These are phyloP conservation scores for Caenorhabditis angaria DNA, from an alignment of 2,888 invertebrate species.

Conservation along the genomic window DNA sequence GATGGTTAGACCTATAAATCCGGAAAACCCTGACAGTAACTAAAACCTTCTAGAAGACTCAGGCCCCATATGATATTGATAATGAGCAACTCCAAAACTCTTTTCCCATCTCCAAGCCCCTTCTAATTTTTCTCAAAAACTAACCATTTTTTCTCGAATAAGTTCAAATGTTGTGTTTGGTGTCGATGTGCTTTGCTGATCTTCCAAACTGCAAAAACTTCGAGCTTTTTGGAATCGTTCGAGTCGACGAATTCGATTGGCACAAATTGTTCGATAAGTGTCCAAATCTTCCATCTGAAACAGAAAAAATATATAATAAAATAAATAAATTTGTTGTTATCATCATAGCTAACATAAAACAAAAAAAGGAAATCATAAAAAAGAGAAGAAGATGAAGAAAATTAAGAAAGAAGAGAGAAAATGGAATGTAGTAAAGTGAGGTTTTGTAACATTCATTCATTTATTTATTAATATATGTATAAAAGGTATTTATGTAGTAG, in stretches of 20 bases:
- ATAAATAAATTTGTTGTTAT: neutral
- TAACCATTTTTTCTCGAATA: constrained; percentile 63
- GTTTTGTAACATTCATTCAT: constrained; percentile 41
- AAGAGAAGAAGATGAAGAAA: constrained; percentile 17
- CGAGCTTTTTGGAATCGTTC: constrained; percentile 69
- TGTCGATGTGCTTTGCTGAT: constrained; percentile 9
- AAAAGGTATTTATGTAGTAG: constrained; percentile 1
- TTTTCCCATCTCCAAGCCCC: neutral
- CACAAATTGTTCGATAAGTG: constrained; percentile 62
- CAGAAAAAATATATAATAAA: neutral
- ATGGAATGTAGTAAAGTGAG: constrained; percentile 11
- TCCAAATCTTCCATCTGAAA: constrained; percentile 54
- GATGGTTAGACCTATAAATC: too few relatives aligned
- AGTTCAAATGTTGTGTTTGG: constrained; percentile 49
- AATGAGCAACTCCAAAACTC: too few relatives aligned
- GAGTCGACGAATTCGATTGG: constrained; percentile 62
- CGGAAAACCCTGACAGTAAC: too few relatives aligned
- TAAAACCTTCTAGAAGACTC: too few relatives aligned
- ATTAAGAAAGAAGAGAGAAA: constrained; percentile 6
- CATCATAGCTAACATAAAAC: constrained; percentile 1
- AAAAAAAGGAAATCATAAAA: constrained; percentile 11
- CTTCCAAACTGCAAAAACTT: constrained; percentile 66
- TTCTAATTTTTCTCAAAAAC: constrained; percentile 16
- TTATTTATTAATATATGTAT: constrained; percentile 1
- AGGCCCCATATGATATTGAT: too few relatives aligned